Conservation (phyloP, 92 coral and sea anemone genomes). For the Phymanthus crucifer region DNA sequence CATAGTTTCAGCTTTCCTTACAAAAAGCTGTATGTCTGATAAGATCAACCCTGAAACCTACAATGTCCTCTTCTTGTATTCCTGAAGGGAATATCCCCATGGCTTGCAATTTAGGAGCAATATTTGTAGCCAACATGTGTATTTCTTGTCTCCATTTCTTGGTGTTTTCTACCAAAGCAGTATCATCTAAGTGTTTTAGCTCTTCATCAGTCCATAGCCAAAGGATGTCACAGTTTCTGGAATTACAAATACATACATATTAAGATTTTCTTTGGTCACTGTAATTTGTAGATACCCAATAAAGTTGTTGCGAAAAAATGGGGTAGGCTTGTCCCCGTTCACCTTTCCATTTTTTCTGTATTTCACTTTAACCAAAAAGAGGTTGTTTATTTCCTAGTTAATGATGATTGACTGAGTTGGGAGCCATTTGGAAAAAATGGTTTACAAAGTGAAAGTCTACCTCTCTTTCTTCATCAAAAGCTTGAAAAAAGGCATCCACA, state of each 20-base stretch:
- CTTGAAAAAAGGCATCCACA: slow-evolving; percentile 64
- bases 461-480: slow-evolving; percentile 22
- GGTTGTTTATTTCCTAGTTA: too few species aligned
- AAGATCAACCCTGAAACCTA: background rate
- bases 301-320: too few species aligned
- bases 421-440: background rate
- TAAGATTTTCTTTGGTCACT: too few species aligned
- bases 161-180: slow-evolving; percentile 39
- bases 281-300: background rate
- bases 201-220: slow-evolving; percentile 70
- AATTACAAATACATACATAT: background rate
- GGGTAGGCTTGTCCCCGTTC: too few species aligned
- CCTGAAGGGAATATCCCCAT: slow-evolving; percentile 46
- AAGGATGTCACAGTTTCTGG: slow-evolving; percentile 37
- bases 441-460: background rate
- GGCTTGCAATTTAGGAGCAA: slow-evolving; percentile 58
- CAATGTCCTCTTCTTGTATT: slow-evolving; percentile 21
- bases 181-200: slow-evolving; percentile 55
- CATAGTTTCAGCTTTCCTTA: too few species aligned
- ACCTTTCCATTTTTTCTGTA: too few species aligned
- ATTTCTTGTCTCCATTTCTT: slow-evolving; percentile 46
- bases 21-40: background rate
- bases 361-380: too few species aligned
- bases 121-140: slow-evolving; percentile 50
- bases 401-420: too few species aligned